phyloP scores from a whole-genome alignment of 2,113 vertebrate genomes.

The Aplodontia rufa region DNA sequence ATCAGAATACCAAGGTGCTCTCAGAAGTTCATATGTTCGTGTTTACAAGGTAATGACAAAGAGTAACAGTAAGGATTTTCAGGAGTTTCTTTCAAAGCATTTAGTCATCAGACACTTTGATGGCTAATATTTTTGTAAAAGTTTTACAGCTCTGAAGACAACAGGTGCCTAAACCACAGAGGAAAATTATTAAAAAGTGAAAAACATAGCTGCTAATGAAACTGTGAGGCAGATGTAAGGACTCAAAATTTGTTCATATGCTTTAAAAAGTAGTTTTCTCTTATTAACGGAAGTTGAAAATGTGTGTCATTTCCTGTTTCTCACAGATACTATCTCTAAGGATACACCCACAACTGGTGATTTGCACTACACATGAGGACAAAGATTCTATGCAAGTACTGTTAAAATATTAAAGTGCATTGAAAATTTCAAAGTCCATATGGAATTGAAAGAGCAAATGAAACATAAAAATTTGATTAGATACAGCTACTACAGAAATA shows the following conservation, averaged over 20 bases:
- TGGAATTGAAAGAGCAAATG: neutral
- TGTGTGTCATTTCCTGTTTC: conserved; percentile 1
- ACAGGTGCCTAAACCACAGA: neutral
- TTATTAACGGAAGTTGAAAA: neutral
- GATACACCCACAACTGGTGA: neutral
- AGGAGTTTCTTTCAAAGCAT: neutral
- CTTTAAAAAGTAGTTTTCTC: conserved; percentile 11
- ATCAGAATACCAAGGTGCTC: neutral
- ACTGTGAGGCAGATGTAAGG: neutral
- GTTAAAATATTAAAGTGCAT: neutral
- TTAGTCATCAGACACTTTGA: neutral
- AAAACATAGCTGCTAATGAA: neutral
- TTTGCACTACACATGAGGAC: neutral
- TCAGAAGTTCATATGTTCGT: neutral
- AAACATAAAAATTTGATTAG: neutral
- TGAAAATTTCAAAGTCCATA: neutral
- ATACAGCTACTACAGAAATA: neutral
- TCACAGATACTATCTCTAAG: neutral
- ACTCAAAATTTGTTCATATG: neutral
- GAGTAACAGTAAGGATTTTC: neutral
- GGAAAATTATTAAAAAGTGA: neutral
- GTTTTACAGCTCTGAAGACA: neutral
- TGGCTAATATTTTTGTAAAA: neutral
- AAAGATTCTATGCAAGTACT: neutral
- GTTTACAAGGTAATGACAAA: neutral